Base-by-base conservation (phyloP, 2,888 invertebrate species). In the Diaprepes abbreviatus region DNA sequence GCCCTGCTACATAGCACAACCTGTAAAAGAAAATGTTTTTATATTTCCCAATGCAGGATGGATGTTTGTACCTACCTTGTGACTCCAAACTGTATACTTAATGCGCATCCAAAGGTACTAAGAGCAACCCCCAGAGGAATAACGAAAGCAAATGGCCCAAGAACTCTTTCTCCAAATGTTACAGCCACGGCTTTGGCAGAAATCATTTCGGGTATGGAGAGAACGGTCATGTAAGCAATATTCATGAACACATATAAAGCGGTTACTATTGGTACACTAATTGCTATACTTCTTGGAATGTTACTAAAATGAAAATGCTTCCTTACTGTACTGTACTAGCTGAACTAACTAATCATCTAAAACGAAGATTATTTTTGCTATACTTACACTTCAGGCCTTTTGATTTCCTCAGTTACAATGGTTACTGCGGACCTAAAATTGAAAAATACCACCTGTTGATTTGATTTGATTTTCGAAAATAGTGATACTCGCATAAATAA, bases 151-250 rank as follows among this genome's bases (percentile, higher is more conserved):
- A 91, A 86, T 0, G 88, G 84, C 0, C 93, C 93, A 0, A 93
- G 81, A 0, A 91, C 89, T 14, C 87, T 83, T 52, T 88, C 85
- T 0, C 91, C 92, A 81, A 92, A 93, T 0, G 87, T 84, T n/a
- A 94, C 92, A 0, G 94, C 95, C 0, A 95, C 95, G 0, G 94
- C 94, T 0, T 89, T 88, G 0, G 93, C 90, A 3, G 86, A 85
- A 10, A 91, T 85, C 88, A 96, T 91, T 79, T 94, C 93, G 0
- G 87, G 84, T 58, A 89, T 88, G 1, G 89, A 90, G 75, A 95
- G 83, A 3, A 92, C 93, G 0, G 93, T 89, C 90, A 95, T 92
- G 83, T 95, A 95, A n/a, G 94, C 91, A 12, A 94, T 87, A 79
- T 95, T 95, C 90, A 94, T 93, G 77, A 91, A 88, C 19, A 94